Base-by-base conservation (phyloP, 2,797 vertebrate species). In the Gymnoscopelus braueri region DNA sequence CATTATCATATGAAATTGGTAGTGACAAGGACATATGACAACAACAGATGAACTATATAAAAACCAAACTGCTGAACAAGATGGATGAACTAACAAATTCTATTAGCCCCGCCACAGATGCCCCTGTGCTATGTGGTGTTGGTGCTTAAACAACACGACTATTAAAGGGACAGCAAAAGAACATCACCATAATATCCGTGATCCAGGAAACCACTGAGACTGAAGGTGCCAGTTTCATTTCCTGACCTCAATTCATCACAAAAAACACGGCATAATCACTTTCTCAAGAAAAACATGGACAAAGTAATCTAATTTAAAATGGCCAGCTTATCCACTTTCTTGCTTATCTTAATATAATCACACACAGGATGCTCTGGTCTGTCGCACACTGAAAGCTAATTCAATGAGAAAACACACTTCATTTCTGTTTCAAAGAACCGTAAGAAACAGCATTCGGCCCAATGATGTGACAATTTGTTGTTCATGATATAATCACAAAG, bases 151-250 rank as follows among this genome's bases (percentile, higher is more conserved):
- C 64, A 55, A 48, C 23, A 47, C 10, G 50, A 62, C 51, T 69
- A 63, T 67, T 48, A 58, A n/a, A 59, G n/a, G n/a, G 32, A 66
- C 66, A 61, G 56, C 35, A 72, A 75, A 74, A 73, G 14, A 74
- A 74, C 51, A 54, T 55, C 65, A 55, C 71, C 65, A 74, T 69
- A 29, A n/a, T n/a, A n/a, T n/a, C n/a, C n/a, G 35, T 50, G 24
- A 71, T 62, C 60, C 67, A 47, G 4, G 56, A 61, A 53, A 55
- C 5, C 53, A 39, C 19, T 53, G 58, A 68, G 14, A 55, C 69
- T 54, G 57, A 55, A 75, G 51, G 35, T 75, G 78, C 77, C 76
- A 65, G 67, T 84, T 65, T 76, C 53, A 75, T 84, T 83, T 84
- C 73, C 78, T 69, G 63, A 50, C 57, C 29, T 74, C 57, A 52